Evolutionary conservation across 2,888 invertebrate genomes (phyloP), one percentile per base, ranked within the genome.

Genomic region (Epirrita christyi): DNA sequence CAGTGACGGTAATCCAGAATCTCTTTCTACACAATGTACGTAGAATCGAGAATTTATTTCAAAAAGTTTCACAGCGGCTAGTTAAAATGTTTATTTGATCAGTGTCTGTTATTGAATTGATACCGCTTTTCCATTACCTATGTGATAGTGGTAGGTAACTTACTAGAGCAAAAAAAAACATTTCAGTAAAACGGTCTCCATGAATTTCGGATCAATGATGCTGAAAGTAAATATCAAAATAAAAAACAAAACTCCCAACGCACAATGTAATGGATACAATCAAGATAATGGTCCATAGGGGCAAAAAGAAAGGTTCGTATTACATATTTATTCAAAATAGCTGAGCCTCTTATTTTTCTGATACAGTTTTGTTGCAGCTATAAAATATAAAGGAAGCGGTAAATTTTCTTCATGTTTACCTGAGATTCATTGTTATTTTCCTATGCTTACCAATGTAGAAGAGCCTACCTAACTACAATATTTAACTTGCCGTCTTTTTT

Each of bases 311-410:
- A 40, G 47, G 52, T 52, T 57, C 38, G 29, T 46, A 41, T 37
- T 37, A 55, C 55, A 44, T 56, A 44, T 53, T 53, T 58, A 58
- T 58, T 58, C 47, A 40, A 58, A 58, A 58, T 53, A 48, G 44
- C 51, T 32, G 38, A 37, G 43, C 43, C 48, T 44, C 38, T 43
- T 43, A 44, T 58, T 44, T 53, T 53, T 58, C 40, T 53, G 40
- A 53, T 58, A 58, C 44, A 43, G 27, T 49, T 63, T 53, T 51
- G 55, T 55, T 50, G 47, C 47, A 61, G 44, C 52, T 46, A 55
- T 55, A 51, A 49, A n/a, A 46, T 32, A 55, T 60, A 57, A 57
- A 57, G 45, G 27, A 37, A 40, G 32, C 32, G 9, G 41, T 34
- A 43, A 43, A 28, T 44, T 44, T 42, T 21, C 40, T 32, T 41